Evolutionary conservation across 2,797 vertebrate genomes (phyloP).

Genomic region (Trichosurus vulpecula): DNA sequence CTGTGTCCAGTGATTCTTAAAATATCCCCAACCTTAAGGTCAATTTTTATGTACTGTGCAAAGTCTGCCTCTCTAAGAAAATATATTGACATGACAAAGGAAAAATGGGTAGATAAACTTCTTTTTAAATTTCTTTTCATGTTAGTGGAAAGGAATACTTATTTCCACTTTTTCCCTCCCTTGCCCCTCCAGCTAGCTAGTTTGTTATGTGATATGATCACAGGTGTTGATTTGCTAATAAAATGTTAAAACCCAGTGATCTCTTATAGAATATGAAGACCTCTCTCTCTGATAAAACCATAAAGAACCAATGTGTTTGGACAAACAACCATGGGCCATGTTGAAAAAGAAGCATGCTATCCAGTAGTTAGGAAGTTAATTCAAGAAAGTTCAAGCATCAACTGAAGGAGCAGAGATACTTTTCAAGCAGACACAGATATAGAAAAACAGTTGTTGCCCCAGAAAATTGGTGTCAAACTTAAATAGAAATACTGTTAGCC

Average conservation of each 20-base stretch:
- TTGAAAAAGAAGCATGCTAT: too few relatives aligned
- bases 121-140: too few relatives aligned
- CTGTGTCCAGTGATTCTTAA: neutral
- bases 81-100: conserved; percentile 13
- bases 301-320: neutral
- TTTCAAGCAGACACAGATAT: too few relatives aligned
- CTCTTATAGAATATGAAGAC: neutral
- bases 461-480: too few relatives aligned
- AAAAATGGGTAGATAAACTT: conserved; percentile 28
- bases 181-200: neutral
- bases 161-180: neutral
- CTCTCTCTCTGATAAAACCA: neutral
- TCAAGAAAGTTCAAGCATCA: too few relatives aligned
- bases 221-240: neutral
- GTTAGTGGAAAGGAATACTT: neutral
- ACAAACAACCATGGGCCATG: too few relatives aligned
- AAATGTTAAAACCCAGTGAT: neutral
- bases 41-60: neutral
- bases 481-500: too few relatives aligned
- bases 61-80: neutral
- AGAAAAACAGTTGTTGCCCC: too few relatives aligned
- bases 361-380: too few relatives aligned
- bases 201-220: neutral
- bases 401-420: too few relatives aligned
- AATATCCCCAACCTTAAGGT: neutral